A percentile compares a stretch with the other conserved stretches of the same genome.
Evolutionary conservation across 2,888 invertebrate genomes (phyloP).

Genomic region (Ophion slaviceki): DNA sequence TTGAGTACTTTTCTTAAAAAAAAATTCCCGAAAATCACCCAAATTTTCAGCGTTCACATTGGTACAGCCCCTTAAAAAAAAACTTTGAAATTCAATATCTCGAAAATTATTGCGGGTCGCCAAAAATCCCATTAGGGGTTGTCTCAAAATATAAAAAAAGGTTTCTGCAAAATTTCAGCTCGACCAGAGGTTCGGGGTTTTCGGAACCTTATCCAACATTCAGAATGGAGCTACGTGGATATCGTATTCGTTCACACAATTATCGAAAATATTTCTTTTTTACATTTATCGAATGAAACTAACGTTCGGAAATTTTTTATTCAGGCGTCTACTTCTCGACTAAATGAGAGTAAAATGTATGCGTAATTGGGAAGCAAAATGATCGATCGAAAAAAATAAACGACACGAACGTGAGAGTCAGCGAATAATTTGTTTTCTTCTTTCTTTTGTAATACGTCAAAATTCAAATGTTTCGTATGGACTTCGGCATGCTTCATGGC

Average conservation of each 20-base stretch:
- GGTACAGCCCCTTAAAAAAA: too few relatives aligned
- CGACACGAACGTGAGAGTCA: constrained; percentile 47
- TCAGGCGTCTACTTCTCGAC: neutral
- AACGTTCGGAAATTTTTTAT: neutral
- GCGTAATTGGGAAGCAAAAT: neutral
- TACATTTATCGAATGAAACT: too few relatives aligned
- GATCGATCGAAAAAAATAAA: neutral
- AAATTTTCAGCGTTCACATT: too few relatives aligned
- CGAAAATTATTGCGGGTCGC: too few relatives aligned
- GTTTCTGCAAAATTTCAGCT: too few relatives aligned
- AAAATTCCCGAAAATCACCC: too few relatives aligned
- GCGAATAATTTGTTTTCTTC: constrained; percentile 38
- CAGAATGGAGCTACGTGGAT: neutral
- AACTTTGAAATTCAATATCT: too few relatives aligned
- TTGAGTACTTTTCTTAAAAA: too few relatives aligned
- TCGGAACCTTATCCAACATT: neutral
- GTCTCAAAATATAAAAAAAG: too few relatives aligned
- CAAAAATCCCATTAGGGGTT: too few relatives aligned
- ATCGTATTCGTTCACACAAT: neutral
- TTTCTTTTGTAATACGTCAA: constrained; percentile 43
- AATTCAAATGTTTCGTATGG: constrained; percentile 43
- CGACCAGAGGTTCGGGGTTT: too few relatives aligned
- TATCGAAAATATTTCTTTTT: neutral
- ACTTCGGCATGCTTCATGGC: constrained; percentile 81
- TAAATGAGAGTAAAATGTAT: neutral